Evolutionary conservation across 2,888 invertebrate species (phyloP), one percentile per base, ranked within the genome.

Genomic region (Pachliopta kotzebuea): DNA sequence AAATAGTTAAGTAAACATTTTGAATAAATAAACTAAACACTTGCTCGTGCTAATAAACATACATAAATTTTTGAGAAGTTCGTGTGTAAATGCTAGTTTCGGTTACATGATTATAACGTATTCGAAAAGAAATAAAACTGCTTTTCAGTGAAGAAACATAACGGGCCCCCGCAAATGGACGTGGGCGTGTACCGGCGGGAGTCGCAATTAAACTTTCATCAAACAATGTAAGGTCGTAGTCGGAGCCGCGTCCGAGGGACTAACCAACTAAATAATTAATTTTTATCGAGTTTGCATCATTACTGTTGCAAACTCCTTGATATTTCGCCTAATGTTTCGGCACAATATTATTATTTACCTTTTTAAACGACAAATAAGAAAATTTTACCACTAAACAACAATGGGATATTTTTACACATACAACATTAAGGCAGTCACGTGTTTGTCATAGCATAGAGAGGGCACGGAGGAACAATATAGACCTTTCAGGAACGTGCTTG

Each of bases 221-320:
- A 57, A 56, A 60, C 65, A 65, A 61, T 60, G 60, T 56, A 42
- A 60, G 60, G 53, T 29, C 56, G 60, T 45, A 45, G 29, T 18
- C 53, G 52, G 31, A 65, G 60, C 60, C 42, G 53, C 56, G 60
- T 57, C 53, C 60, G 52, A 45, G 21, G 21, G 53, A 56, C 45
- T 65, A 60, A 61, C 52, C 26, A 37, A 57, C 37, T 65, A 60
- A 65, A 61, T 61, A 65, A 65, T 65, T 61, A 57, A 57, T 65
- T 60, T 50, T 65, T 52, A 52, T 52, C 21, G 50, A 52, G 50
- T 52, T 52, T 14, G 21, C 50, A 21, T 23, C 50, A 52, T 23
- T 52, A 52, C 4, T 52, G 20, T 23, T 52, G 11, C 21, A 52
- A 52, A 52, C 50, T 14, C 6, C n/a, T 52, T 18, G 45, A 45